phyloP scores from a whole-genome alignment of 2,888 invertebrate species.

The Thalpophila matura region DNA sequence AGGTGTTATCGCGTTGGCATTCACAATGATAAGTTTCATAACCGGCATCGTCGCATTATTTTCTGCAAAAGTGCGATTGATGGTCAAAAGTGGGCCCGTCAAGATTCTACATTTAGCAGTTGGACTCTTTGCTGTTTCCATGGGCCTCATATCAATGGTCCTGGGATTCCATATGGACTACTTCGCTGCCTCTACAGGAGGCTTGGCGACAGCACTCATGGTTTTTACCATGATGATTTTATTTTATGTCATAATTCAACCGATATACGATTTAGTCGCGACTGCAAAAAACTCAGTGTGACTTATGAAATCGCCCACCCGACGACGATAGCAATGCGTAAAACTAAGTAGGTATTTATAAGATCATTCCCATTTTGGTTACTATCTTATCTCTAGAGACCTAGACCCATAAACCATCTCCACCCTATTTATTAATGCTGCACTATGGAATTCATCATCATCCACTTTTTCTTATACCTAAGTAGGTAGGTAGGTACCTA shows the following conservation, averaged over 20 bases:
- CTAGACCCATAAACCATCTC: conserved; percentile 8
- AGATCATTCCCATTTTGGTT: conserved; percentile 1
- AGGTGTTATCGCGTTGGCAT: conserved; percentile 89
- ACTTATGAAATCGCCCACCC: conserved; percentile 76
- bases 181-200: conserved; percentile 74
- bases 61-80: conserved; percentile 86
- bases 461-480: conserved; percentile 3
- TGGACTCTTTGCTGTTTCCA: conserved; percentile 85
- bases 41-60: conserved; percentile 88
- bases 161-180: conserved; percentile 85
- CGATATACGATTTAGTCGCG: conserved; percentile 79
- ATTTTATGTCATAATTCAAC: conserved; percentile 80
- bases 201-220: conserved; percentile 79
- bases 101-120: conserved; percentile 89
- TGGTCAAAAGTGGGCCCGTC: conserved; percentile 84
- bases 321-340: conserved; percentile 78
- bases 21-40: conserved; percentile 83
- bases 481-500: too few species aligned
- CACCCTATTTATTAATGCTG: conserved; percentile 3
- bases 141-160: conserved; percentile 87
- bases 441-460: conserved; percentile 32
- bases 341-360: conserved; percentile 18
- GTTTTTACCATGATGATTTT: conserved; percentile 78
- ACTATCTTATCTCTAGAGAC: not conserved
- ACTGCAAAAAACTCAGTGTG: conserved; percentile 79